Evolutionary conservation across 2,888 invertebrate genomes (phyloP).

Genomic region (Drosophila anomalipes): DNA sequence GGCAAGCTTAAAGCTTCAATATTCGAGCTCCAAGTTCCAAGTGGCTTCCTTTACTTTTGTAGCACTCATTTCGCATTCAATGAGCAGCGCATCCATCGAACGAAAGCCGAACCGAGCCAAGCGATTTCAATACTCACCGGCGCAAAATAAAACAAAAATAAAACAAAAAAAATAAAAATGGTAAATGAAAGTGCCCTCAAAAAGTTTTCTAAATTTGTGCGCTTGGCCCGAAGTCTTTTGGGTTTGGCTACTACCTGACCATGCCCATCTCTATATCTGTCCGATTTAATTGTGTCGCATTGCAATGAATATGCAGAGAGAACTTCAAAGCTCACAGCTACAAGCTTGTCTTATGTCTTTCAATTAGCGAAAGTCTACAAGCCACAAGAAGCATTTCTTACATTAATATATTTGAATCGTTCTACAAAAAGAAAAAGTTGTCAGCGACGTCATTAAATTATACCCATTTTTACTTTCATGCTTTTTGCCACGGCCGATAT

Average conservation of each 20-base stretch:
- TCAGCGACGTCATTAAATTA: slow-evolving; percentile 50
- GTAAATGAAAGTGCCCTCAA: slow-evolving; percentile 83
- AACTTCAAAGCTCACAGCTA: slow-evolving; percentile 33
- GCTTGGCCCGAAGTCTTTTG: slow-evolving; percentile 45
- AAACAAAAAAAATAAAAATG: slow-evolving; percentile 48
- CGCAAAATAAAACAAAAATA: slow-evolving; percentile 53
- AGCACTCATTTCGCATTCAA: slow-evolving; percentile 76
- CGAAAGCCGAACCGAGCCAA: slow-evolving; percentile 69
- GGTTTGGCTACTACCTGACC: slow-evolving; percentile 50
- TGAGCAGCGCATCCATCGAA: slow-evolving; percentile 77
- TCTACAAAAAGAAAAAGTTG: slow-evolving; percentile 75
- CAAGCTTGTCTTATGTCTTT: slow-evolving; percentile 56
- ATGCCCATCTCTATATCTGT: slow-evolving; percentile 43
- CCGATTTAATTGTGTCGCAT: slow-evolving; percentile 75
- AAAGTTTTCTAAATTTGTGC: slow-evolving; percentile 80
- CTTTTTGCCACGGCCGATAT: slow-evolving; percentile 50
- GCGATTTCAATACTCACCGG: slow-evolving; percentile 76
- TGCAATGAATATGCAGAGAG: slow-evolving; percentile 64
- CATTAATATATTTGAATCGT: slow-evolving; percentile 63
- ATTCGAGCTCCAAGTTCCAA: slow-evolving; percentile 41
- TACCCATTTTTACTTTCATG: slow-evolving; percentile 72
- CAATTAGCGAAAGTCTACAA: slow-evolving; percentile 73
- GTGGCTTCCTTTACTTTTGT: slow-evolving; percentile 54
- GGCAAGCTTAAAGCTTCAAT: slow-evolving; percentile 36
- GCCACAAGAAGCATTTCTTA: slow-evolving; percentile 48